A percentile compares a stretch with the other conserved stretches of the same genome.
These are phyloP conservation scores for Spilogale gracilis DNA, from an alignment of 2,113 vertebrate genomes.

Conservation along the genomic window DNA sequence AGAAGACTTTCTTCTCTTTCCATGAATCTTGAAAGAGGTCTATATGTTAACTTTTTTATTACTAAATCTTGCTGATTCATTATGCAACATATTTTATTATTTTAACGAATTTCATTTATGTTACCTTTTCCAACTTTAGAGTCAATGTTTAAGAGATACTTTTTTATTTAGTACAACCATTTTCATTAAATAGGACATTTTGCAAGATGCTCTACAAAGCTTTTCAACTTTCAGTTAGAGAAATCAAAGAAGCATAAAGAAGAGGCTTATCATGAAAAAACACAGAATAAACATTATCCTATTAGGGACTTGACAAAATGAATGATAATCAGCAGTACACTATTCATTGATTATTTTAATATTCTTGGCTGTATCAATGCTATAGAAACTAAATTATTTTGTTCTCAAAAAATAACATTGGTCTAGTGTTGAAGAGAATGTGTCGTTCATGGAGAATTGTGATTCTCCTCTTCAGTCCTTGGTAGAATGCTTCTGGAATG, in stretches of 20 bases:
- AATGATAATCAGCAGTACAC: background rate
- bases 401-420: constrained; percentile 60
- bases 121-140: background rate
- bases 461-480: background rate
- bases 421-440: background rate
- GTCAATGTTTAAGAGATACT: background rate
- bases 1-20: background rate
- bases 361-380: background rate
- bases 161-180: background rate
- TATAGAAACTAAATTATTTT: constrained; percentile 65
- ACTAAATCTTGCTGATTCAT: background rate
- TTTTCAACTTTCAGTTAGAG: background rate
- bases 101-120: background rate
- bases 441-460: background rate
- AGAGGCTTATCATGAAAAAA: background rate
- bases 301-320: background rate
- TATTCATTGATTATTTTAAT: constrained; percentile 42
- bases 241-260: background rate
- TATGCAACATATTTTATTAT: background rate
- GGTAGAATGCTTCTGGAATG: constrained; percentile 40
- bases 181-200: background rate
- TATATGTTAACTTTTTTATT: background rate
- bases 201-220: background rate
- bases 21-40: background rate
- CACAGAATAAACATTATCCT: background rate